phyloP scores from a whole-genome alignment of 2,888 invertebrate species.

The Trypoxylon attenuatum region DNA sequence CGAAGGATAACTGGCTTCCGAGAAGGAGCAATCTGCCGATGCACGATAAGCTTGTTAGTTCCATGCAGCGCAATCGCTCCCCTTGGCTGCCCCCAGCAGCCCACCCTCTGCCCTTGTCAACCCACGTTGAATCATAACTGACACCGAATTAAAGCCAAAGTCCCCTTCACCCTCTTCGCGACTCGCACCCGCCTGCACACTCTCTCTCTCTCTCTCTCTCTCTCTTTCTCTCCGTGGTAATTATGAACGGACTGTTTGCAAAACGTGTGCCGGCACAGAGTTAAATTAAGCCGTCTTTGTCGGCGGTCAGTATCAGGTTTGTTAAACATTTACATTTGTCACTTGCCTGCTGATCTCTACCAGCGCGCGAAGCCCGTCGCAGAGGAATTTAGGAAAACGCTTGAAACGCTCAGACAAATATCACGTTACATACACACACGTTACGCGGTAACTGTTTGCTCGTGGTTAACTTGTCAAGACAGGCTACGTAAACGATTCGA shows the following conservation, averaged over 20 bases:
- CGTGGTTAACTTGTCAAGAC: conserved; percentile 27
- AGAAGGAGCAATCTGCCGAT: conserved; percentile 52
- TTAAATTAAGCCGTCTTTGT: conserved; percentile 42
- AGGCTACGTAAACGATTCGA: conserved; percentile 22
- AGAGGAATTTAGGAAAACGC: conserved; percentile 34
- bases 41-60: conserved; percentile 45
- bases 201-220: not conserved
- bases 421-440: conserved; percentile 37
- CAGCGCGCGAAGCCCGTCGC: not conserved
- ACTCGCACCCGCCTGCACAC: not conserved
- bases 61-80: conserved; percentile 22
- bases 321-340: conserved; percentile 43
- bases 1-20: conserved; percentile 47
- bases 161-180: conserved; percentile 12
- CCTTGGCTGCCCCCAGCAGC: not conserved
- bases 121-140: conserved; percentile 44
- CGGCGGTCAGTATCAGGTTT: conserved; percentile 22
- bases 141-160: conserved; percentile 43
- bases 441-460: conserved; percentile 8
- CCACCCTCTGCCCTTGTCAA: conserved; percentile 17
- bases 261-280: conserved; percentile 34
- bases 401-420: conserved; percentile 17
- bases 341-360: not conserved
- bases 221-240: conserved; percentile 10
- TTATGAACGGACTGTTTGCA: conserved; percentile 38